Percentiles rank a stretch among this genome's conserved stretches.
phyloP scores from a whole-genome alignment of 1,140 invertebrate genomes.

The Cephus cinctus region DNA sequence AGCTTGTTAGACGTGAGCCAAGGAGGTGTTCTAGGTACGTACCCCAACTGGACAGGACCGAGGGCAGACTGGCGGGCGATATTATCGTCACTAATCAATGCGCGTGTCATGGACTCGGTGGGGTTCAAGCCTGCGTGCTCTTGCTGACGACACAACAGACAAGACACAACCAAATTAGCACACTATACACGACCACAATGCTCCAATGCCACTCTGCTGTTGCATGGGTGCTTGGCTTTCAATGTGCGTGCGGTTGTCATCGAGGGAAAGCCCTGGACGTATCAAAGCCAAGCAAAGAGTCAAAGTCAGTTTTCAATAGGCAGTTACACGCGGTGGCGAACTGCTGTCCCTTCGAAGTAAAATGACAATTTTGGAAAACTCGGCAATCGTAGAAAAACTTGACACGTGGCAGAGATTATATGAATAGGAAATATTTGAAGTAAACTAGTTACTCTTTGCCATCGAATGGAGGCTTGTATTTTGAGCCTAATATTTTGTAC shows the following conservation, averaged over 20 bases:
- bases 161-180: constrained; percentile 66
- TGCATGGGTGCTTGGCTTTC: constrained; percentile 32
- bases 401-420: too few species aligned
- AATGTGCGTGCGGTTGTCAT: constrained; percentile 35
- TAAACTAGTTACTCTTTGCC: too few species aligned
- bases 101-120: constrained; percentile 88
- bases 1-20: too few species aligned
- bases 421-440: too few species aligned
- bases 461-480: too few species aligned
- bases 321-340: too few species aligned
- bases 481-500: too few species aligned
- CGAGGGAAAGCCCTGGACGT: constrained; percentile 23
- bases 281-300: constrained; percentile 24
- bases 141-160: constrained; percentile 73
- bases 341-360: too few species aligned
- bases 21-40: constrained; percentile 62
- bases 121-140: constrained; percentile 82
- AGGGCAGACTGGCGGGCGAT: constrained; percentile 74
- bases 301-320: too few species aligned
- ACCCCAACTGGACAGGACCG: constrained; percentile 89
- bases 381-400: too few species aligned
- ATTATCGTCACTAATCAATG: constrained; percentile 86
- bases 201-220: constrained; percentile 42
- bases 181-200: constrained; percentile 54
- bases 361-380: too few species aligned